Percentiles rank a stretch among this genome's conserved stretches.
Conservation (phyloP, 53 echinoderm and acorn worm species). For the Glandiceps talaboti region DNA sequence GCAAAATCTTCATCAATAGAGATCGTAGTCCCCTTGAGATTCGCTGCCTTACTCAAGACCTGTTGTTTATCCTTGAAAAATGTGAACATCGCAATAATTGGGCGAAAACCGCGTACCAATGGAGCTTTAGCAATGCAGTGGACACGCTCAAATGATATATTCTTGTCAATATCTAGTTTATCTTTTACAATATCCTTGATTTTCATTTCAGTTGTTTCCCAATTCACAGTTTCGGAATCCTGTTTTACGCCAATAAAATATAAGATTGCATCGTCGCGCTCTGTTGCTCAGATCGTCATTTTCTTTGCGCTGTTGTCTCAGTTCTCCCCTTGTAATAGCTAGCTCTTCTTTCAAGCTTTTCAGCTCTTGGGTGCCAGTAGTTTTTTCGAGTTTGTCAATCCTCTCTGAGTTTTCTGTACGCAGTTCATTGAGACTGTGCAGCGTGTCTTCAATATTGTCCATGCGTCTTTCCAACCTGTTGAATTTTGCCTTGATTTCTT, state of each 20-base stretch:
- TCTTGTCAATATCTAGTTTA: not conserved
- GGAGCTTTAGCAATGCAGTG: not conserved
- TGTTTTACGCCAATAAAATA: not conserved
- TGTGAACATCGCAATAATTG: not conserved
- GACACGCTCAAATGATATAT: not conserved
- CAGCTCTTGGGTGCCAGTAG: not conserved
- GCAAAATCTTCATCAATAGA: not conserved
- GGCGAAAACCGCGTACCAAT: not conserved
- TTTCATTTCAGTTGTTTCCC: not conserved
- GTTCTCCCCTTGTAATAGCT: not conserved
- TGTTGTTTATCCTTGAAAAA: not conserved
- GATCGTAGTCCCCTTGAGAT: not conserved
- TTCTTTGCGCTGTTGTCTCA: not conserved
- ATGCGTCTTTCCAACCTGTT: not conserved
- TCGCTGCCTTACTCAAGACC: not conserved
- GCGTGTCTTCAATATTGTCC: not conserved
- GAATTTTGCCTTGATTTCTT: not conserved
- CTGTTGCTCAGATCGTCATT: not conserved
- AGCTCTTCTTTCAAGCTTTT: not conserved
- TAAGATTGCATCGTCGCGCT: not conserved
- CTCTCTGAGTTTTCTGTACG: not conserved
- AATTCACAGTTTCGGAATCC: not conserved
- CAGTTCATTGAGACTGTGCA: not conserved
- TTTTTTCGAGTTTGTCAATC: not conserved
- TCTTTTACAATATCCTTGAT: not conserved